These are phyloP conservation scores for Epistrophe grossulariae DNA, from an alignment of 2,888 invertebrate species.

Conservation along the genomic window DNA sequence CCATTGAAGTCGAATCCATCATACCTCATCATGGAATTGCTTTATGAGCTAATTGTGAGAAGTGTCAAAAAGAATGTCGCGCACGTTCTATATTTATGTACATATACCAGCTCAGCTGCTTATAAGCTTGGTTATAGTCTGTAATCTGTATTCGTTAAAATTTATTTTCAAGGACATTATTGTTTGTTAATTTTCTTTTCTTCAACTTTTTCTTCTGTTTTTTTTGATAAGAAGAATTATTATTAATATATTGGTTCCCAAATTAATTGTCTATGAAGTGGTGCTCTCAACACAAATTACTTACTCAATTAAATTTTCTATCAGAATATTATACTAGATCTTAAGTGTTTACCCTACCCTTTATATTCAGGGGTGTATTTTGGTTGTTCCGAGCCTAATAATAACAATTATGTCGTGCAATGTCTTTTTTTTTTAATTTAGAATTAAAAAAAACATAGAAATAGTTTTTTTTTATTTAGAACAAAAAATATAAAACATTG, in stretches of 20 bases:
- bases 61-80: slow-evolving; percentile 57
- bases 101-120: background rate
- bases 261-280: slow-evolving; percentile 34
- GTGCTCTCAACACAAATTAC: slow-evolving; percentile 53
- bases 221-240: background rate
- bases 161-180: slow-evolving; percentile 51
- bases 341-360: slow-evolving; percentile 25
- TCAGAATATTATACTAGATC: slow-evolving; percentile 34
- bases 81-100: slow-evolving; percentile 32
- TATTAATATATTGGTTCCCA: background rate
- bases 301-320: slow-evolving; percentile 38
- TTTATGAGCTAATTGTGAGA: slow-evolving; percentile 71
- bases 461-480: no score
- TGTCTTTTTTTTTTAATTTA: no score
- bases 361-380: slow-evolving; percentile 17
- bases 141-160: slow-evolving; percentile 20
- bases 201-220: slow-evolving; percentile 1
- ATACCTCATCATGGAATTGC: slow-evolving; percentile 74
- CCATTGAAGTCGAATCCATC: slow-evolving; percentile 64
- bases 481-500: no score
- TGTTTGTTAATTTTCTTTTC: background rate
- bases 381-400: background rate
- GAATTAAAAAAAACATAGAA: no score
- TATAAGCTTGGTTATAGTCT: background rate
- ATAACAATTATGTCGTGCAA: no score